Evolutionary conservation across 2,888 invertebrate genomes (phyloP).

Genomic region (Athripsodes cinereus): DNA sequence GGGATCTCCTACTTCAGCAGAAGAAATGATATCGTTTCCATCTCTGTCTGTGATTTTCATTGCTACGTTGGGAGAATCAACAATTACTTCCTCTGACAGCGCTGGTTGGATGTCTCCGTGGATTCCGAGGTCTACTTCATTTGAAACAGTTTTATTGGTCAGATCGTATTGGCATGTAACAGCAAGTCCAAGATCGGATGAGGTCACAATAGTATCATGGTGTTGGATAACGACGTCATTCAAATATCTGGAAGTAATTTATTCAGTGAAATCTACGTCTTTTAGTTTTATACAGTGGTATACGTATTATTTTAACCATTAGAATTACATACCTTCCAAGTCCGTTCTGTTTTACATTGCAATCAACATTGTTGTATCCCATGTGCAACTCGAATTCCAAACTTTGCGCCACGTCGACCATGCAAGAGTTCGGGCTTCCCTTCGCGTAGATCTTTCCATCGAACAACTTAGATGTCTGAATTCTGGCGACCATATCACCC

Average conservation of each 20-base stretch:
- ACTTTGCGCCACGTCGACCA: constrained; percentile 80
- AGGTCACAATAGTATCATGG: constrained; percentile 92
- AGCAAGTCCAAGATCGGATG: constrained; percentile 86
- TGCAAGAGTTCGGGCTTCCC: constrained; percentile 88
- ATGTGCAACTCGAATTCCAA: constrained; percentile 87
- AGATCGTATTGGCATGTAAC: constrained; percentile 93
- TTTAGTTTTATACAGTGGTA: not conserved
- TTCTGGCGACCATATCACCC: constrained; percentile 88
- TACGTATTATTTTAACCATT: not conserved
- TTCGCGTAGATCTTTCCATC: constrained; percentile 94
- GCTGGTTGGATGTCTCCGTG: constrained; percentile 83
- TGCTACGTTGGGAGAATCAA: constrained; percentile 90
- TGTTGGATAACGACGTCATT: constrained; percentile 94
- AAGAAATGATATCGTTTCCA: constrained; percentile 76
- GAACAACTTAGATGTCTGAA: constrained; percentile 87
- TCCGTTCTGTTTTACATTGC: constrained; percentile 86
- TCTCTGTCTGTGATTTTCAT: constrained; percentile 87
- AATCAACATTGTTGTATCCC: constrained; percentile 88
- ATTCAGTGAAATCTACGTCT: not conserved
- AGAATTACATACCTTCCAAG: constrained; percentile 53
- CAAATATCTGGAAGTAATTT: constrained; percentile 51
- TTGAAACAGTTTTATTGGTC: constrained; percentile 89
- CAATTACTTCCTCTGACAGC: constrained; percentile 83
- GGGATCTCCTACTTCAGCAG: constrained; percentile 90
- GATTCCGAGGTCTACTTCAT: constrained; percentile 85